These are phyloP conservation scores for Platycercus adscitus DNA, from an alignment of 2,113 vertebrate species.

Conservation along the genomic window DNA sequence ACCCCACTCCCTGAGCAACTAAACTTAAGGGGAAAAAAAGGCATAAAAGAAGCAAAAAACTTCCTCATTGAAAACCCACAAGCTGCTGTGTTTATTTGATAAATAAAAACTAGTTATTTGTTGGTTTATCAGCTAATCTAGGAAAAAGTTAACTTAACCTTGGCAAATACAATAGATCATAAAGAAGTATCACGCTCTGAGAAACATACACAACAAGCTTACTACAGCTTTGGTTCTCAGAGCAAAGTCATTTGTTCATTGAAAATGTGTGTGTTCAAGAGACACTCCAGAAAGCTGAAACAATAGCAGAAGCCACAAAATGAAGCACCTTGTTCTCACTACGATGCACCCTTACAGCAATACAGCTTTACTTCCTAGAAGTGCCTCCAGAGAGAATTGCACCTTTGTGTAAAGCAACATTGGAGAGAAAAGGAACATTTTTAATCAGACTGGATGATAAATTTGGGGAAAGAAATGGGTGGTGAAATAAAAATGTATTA, in stretches of 20 bases:
- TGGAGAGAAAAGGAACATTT: not conserved
- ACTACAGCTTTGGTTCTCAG: not conserved
- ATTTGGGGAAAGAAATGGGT: not conserved
- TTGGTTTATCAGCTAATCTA: not conserved
- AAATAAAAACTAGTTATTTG: not conserved
- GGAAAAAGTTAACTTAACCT: not conserved
- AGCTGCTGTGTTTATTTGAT: not conserved
- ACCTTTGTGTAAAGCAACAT: not conserved
- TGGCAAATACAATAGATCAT: not conserved
- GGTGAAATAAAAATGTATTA: not conserved
- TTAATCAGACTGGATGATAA: not conserved
- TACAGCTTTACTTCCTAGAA: not conserved
- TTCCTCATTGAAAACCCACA: not conserved
- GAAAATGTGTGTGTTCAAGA: not conserved
- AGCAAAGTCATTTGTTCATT: not conserved
- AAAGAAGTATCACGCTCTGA: not conserved
- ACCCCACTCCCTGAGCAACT: not conserved
- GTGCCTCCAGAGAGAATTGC: not conserved
- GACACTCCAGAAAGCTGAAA: not conserved
- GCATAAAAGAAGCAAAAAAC: not conserved
- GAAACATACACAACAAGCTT: not conserved
- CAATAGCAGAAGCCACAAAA: not conserved
- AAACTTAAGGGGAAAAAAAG: not conserved
- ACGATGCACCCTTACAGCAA: not conserved
- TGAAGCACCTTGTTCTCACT: not conserved